These are phyloP conservation scores for Alcedo atthis DNA, from an alignment of 2,797 vertebrate species.

Conservation along the genomic window DNA sequence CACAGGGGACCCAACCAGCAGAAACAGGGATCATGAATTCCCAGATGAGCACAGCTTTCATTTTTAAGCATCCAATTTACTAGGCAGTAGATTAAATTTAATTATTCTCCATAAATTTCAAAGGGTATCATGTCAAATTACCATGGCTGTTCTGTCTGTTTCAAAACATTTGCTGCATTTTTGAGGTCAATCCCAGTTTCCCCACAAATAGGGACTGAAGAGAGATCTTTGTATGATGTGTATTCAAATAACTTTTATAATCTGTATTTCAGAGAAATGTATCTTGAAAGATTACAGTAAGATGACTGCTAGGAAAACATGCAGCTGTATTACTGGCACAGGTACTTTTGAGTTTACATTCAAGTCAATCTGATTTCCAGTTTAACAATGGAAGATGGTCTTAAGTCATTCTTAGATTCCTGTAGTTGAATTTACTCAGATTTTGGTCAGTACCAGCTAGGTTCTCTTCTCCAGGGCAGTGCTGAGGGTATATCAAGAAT, in stretches of 20 bases:
- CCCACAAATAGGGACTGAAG: neutral
- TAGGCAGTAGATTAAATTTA: neutral
- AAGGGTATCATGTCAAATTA: neutral
- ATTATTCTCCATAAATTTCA: neutral
- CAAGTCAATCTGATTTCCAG: neutral
- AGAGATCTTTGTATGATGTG: neutral
- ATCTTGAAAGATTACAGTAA: neutral
- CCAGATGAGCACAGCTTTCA: neutral
- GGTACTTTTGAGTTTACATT: neutral
- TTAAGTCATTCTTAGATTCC: neutral
- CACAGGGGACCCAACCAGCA: neutral
- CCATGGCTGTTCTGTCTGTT: neutral
- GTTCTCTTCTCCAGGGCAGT: neutral
- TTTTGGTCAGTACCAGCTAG: neutral
- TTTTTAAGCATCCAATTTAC: neutral
- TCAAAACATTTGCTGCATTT: neutral
- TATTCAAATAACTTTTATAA: neutral
- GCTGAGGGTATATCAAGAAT: neutral
- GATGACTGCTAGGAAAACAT: neutral
- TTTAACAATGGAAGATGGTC: neutral
- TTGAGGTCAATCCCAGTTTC: neutral
- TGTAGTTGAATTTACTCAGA: neutral
- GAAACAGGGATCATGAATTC: neutral
- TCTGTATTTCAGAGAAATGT: neutral
- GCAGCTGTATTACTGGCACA: neutral